Evolutionary conservation across 1,140 invertebrate species (phyloP), one percentile per base, ranked within the genome.

Genomic region (Dolichoris vasculosae): DNA sequence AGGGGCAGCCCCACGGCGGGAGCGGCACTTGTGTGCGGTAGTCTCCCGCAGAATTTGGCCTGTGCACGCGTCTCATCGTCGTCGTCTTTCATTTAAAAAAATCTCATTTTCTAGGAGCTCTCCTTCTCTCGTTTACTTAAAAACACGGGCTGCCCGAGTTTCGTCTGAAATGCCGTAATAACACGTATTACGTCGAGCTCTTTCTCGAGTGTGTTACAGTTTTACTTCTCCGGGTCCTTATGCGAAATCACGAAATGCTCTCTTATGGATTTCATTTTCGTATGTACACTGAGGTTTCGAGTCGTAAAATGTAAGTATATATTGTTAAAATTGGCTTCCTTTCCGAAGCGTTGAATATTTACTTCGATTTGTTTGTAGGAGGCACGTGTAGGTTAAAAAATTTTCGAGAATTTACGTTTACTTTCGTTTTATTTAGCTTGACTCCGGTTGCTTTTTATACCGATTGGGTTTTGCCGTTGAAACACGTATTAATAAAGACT

Each of bases 221-320:
- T 82, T 82, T 55, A 67, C 59, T n/a, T 43, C 4, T 17, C 35
- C 55, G 55, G 15, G 20, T 69, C 46, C 59, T 63, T 81, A 8
- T 9, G 63, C 77, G n/a, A 67, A 81, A 63, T 67, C 59, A 69
- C 79, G 59, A 20, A 48, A 69, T 40, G 48, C 48, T 40, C 35
- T 79, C 23, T 79, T 77, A 32, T 35, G 23, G 48, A 77, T 78
- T 78, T 78, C 30, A 59, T 38, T 32, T 51, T 76, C 35, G 76
- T 63, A 40, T n/a, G 78, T 32, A 67, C 48, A 82, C 30, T 32
- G 67, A 82, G 32, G 43, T 51, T 73, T 51, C 26, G 48, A 71
- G 80, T 73, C 64, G 80, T 82, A 82, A 82, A 73, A 81, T 35
- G 0, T 80, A 64, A 80, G 55, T 80, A 69, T 81, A 69, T 51